These are phyloP conservation scores for Acanthopleura granulata DNA, from an alignment of 2,888 invertebrate genomes.

Conservation along the genomic window DNA sequence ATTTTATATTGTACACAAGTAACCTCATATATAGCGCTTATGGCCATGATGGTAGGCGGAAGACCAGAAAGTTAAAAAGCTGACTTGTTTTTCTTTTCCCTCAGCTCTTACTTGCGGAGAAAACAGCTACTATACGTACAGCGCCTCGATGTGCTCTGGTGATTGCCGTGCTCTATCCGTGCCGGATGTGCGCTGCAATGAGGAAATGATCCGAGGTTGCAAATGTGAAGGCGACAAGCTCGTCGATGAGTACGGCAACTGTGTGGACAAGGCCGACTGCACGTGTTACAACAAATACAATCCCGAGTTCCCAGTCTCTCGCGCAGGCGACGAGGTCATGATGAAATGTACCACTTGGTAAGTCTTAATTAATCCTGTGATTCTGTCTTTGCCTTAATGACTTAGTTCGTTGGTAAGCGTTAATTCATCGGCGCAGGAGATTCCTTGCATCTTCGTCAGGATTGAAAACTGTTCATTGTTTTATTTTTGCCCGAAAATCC, in stretches of 20 bases:
- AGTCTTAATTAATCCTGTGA: background rate
- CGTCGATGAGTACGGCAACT: slow-evolving; percentile 26
- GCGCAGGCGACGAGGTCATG: slow-evolving; percentile 21
- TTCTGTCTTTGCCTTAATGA: no score
- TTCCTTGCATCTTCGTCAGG: no score
- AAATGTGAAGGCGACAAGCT: slow-evolving; percentile 77
- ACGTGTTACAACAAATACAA: slow-evolving; percentile 28
- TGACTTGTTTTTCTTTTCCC: background rate
- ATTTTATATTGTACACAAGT: no score
- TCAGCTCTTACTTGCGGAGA: background rate
- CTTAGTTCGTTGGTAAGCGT: no score
- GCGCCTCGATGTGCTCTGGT: background rate
- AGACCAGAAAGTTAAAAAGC: background rate
- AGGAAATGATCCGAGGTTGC: slow-evolving; percentile 78
- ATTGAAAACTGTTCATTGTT: no score
- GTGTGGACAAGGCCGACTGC: slow-evolving; percentile 27
- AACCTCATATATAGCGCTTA: no score
- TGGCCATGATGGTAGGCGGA: background rate
- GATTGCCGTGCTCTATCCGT: background rate
- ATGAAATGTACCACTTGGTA: slow-evolving; percentile 28
- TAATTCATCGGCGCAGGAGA: no score
- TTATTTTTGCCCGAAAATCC: no score
- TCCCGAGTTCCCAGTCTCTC: background rate
- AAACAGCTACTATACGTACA: background rate
- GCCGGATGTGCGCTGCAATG: background rate